phyloP scores from a whole-genome alignment of 2,888 invertebrate genomes.

The Temnothorax rugatulus region DNA sequence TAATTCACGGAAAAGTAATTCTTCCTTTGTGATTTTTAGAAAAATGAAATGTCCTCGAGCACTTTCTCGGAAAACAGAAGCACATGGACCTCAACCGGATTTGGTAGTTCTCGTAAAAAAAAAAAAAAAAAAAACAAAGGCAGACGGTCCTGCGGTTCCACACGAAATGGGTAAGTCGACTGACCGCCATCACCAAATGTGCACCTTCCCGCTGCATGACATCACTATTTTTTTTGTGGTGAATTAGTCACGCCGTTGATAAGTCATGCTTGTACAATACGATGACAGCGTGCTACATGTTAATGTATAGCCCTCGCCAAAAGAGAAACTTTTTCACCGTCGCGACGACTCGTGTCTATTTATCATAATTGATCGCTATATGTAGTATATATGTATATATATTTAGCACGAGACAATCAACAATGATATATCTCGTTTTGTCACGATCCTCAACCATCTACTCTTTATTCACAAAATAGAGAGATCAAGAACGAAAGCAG shows the following conservation, averaged over 20 bases:
- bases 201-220: slow-evolving; percentile 59
- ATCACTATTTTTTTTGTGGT: slow-evolving; percentile 65
- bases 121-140: not conserved
- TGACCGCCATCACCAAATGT: slow-evolving; percentile 11
- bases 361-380: not conserved
- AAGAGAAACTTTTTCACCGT: slow-evolving; percentile 9
- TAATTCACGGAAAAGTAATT: not conserved
- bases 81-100: not conserved
- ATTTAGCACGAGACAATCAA: not conserved
- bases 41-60: not conserved
- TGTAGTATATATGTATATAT: not conserved
- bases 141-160: not conserved
- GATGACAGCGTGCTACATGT: not conserved
- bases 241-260: slow-evolving; percentile 66
- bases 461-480: not conserved
- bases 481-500: too few species aligned
- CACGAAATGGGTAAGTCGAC: not conserved
- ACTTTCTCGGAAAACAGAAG: not conserved
- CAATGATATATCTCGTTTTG: not conserved
- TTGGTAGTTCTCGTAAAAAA: slow-evolving; percentile 10
- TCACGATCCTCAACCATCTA: not conserved
- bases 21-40: not conserved
- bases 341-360: not conserved
- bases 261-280: slow-evolving; percentile 43
- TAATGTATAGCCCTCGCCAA: not conserved